Percentiles rank a stretch among this genome's conserved stretches.
These are phyloP conservation scores for Scaptomyza montana DNA, from an alignment of 1,140 invertebrate species.

Conservation along the genomic window DNA sequence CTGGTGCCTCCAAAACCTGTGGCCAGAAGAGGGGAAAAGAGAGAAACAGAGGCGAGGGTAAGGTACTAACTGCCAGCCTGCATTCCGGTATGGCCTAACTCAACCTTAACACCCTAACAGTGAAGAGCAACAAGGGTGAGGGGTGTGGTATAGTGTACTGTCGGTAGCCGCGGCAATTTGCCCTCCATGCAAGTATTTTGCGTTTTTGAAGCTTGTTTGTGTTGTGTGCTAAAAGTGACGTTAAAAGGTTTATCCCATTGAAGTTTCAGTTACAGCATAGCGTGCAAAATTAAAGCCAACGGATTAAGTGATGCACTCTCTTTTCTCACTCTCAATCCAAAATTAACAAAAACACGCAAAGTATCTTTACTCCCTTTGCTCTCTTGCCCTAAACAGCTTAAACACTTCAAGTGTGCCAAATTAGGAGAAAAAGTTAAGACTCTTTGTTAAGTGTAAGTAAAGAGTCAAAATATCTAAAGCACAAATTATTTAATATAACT, in stretches of 20 bases:
- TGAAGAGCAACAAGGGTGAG: background rate
- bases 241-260: slow-evolving; percentile 46
- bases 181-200: slow-evolving; percentile 35
- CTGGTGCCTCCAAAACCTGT: too few species aligned
- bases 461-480: too few species aligned
- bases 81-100: background rate
- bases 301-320: slow-evolving; percentile 31
- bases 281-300: slow-evolving; percentile 35
- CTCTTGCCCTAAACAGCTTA: background rate
- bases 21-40: background rate
- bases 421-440: too few species aligned
- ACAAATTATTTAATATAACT: too few species aligned
- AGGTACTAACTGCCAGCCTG: slow-evolving; percentile 5
- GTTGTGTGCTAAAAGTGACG: slow-evolving; percentile 33
- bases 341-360: background rate
- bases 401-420: slow-evolving; percentile 6
- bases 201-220: slow-evolving; percentile 38
- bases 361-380: background rate
- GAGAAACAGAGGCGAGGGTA: background rate
- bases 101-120: background rate
- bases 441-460: too few species aligned
- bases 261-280: slow-evolving; percentile 34
- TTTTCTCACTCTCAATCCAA: background rate
- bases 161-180: slow-evolving; percentile 24
- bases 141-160: background rate